These are phyloP conservation scores for Amphilophus citrinellus DNA, from an alignment of 2,113 vertebrate species.

Conservation along the genomic window DNA sequence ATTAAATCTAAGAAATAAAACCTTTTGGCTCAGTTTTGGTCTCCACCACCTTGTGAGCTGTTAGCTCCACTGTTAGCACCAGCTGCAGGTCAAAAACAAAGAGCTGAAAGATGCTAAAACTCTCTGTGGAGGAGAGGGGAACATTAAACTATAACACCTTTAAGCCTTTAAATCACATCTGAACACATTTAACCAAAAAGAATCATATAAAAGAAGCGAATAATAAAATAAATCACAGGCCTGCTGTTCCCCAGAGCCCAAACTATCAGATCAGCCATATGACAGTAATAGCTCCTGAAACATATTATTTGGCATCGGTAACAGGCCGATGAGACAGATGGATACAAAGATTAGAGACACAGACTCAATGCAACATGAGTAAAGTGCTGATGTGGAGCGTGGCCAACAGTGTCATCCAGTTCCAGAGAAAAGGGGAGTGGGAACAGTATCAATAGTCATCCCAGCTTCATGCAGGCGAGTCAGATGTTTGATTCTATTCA, in stretches of 20 bases:
- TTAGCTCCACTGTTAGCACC: not conserved
- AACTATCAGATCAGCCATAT: not conserved
- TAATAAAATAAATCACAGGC: not conserved
- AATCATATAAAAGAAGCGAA: rapidly evolving
- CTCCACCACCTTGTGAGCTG: not conserved
- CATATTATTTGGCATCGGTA: not conserved
- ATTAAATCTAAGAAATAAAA: not conserved
- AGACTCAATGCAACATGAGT: not conserved
- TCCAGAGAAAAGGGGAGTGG: slow-evolving; percentile 4
- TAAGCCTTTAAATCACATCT: not conserved
- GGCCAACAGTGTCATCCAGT: not conserved
- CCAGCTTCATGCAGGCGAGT: not conserved
- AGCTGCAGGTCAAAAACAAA: not conserved
- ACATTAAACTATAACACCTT: not conserved
- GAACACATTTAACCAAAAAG: not conserved
- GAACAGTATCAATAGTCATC: not conserved
- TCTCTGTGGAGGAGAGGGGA: not conserved
- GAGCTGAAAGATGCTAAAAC: not conserved
- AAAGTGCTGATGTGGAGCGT: not conserved
- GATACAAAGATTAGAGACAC: not conserved
- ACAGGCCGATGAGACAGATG: not conserved
- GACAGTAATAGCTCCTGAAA: not conserved
- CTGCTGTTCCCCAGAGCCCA: not conserved
- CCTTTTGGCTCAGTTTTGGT: not conserved
- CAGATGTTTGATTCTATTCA: not conserved